A percentile compares a stretch with the other conserved stretches of the same genome.
phyloP scores from a whole-genome alignment of 2,113 vertebrate species.

The Panurus biarmicus region DNA sequence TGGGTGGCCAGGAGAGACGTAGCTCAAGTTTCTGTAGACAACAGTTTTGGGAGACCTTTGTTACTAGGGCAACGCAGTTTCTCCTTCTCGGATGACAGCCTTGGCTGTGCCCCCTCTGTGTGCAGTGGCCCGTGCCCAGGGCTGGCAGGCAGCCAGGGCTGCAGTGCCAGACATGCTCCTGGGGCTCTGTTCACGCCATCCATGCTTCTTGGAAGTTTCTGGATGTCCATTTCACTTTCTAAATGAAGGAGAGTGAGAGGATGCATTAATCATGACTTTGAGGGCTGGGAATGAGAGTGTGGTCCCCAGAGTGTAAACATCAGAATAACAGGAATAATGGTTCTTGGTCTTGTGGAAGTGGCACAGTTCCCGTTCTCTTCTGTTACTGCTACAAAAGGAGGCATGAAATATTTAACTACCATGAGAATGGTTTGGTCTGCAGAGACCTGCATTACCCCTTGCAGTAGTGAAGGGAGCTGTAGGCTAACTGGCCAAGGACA shows the following conservation, averaged over 20 bases:
- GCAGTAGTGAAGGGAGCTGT: rapidly evolving
- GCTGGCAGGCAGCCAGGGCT: neutral
- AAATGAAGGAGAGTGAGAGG: neutral
- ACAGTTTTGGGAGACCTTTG: neutral
- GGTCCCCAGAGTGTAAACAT: neutral
- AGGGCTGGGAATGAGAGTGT: neutral
- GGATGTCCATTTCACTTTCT: neutral
- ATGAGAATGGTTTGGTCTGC: neutral
- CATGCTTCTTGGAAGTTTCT: neutral
- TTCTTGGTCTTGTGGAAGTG: neutral
- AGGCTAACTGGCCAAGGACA: neutral
- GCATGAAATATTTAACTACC: neutral
- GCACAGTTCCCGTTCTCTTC: neutral
- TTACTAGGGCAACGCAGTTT: neutral
- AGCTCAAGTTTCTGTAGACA: conserved; percentile 12
- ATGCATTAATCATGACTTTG: neutral
- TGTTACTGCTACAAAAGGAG: neutral
- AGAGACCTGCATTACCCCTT: neutral
- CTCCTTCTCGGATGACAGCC: neutral
- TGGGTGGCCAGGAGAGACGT: neutral
- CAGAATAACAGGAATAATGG: neutral
- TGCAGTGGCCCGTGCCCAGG: rapidly evolving
- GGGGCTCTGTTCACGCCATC: rapidly evolving
- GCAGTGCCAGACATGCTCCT: neutral
- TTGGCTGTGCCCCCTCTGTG: neutral